phyloP scores from a whole-genome alignment of 2,113 vertebrate species.

The Sorex fumeus region DNA sequence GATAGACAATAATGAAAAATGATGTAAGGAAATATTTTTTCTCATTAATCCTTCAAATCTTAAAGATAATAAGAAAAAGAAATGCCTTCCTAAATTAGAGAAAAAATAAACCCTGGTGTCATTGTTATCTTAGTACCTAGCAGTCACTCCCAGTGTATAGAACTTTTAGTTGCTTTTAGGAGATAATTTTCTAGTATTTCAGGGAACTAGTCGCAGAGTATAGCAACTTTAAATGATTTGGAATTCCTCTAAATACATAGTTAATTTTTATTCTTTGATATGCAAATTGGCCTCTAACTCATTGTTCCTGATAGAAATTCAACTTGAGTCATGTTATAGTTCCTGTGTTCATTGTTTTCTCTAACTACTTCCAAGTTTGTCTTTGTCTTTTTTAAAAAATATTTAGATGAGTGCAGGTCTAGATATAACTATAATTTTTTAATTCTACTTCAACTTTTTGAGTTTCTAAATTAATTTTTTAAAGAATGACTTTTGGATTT shows the following conservation, averaged over 20 bases:
- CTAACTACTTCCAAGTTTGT: no score
- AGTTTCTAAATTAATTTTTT: no score
- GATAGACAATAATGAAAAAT: conserved; percentile 27
- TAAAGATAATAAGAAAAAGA: background rate
- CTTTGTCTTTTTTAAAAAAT: no score
- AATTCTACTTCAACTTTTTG: no score
- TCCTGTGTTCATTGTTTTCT: no score
- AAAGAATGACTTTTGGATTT: background rate
- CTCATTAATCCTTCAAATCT: background rate
- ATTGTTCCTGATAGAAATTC: no score
- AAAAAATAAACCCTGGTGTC: background rate
- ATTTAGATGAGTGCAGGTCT: no score
- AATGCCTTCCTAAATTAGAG: background rate
- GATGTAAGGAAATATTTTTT: background rate
- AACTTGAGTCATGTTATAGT: no score
- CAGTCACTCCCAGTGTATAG: background rate
- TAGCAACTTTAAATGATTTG: background rate
- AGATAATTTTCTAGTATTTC: background rate
- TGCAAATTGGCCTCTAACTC: background rate
- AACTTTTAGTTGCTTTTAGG: background rate
- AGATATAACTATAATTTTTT: no score
- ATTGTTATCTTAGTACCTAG: background rate
- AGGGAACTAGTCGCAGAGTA: background rate
- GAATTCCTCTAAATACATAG: background rate
- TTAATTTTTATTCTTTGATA: background rate